These are phyloP conservation scores for Drosophila colorata DNA, from an alignment of 2,888 invertebrate species.

Conservation along the genomic window DNA sequence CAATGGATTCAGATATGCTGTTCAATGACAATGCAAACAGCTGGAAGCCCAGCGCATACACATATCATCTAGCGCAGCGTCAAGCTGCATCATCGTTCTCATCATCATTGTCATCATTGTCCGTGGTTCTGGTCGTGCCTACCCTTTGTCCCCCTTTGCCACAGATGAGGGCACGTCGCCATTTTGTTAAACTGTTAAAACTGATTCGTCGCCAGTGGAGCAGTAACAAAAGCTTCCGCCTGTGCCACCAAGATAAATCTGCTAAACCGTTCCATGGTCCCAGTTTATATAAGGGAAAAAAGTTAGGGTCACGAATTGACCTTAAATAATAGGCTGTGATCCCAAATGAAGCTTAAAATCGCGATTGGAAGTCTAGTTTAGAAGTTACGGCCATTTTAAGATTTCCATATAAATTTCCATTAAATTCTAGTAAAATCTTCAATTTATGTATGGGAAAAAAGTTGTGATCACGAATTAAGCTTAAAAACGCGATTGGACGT, in stretches of 20 bases:
- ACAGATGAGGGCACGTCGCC: slow-evolving; percentile 28
- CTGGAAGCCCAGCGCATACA: not conserved
- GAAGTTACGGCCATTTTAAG: no score
- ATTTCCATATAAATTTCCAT: no score
- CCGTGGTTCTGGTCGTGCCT: not conserved
- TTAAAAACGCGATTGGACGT: no score
- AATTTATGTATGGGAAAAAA: no score
- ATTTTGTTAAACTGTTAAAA: slow-evolving; percentile 77
- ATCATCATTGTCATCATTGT: not conserved
- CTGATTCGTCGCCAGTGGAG: slow-evolving; percentile 55
- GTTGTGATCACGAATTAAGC: no score
- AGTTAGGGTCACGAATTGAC: no score
- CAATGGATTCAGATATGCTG: not conserved
- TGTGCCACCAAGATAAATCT: slow-evolving; percentile 68
- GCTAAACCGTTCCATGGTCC: slow-evolving; percentile 12
- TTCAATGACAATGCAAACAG: slow-evolving; percentile 6
- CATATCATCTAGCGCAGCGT: not conserved
- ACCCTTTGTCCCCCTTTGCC: not conserved
- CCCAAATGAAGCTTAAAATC: no score
- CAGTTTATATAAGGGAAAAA: no score
- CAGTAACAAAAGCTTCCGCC: slow-evolving; percentile 73
- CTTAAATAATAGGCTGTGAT: no score
- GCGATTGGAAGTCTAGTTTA: no score
- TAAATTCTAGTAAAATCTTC: no score
- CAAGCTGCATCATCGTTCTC: not conserved